Conservation (phyloP, 2,113 vertebrate species). For the Caracal caracal region DNA sequence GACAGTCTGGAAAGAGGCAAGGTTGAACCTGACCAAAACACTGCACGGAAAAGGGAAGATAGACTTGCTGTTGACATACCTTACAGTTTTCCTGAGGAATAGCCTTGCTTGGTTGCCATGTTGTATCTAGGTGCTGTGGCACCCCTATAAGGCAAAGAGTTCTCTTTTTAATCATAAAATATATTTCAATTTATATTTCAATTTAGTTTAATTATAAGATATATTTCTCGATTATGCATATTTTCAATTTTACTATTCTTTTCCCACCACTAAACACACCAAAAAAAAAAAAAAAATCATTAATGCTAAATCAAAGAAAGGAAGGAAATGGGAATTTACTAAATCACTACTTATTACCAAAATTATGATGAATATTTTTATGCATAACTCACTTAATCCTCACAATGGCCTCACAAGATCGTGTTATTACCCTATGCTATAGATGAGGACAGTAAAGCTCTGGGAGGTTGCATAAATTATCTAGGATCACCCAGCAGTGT, state of each 20-base stretch:
- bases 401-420: neutral
- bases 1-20: neutral
- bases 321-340: neutral
- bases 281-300: neutral
- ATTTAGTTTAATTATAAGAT: neutral
- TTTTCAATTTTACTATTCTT: conserved; percentile 25
- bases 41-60: neutral
- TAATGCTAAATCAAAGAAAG: conserved; percentile 19
- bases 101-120: neutral
- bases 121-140: neutral
- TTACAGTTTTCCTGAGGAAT: neutral
- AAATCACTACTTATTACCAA: neutral
- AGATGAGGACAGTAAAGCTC: neutral
- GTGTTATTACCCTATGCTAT: neutral
- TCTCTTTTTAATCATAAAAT: conserved; percentile 34
- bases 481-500: neutral
- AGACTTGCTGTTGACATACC: neutral
- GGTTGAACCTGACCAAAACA: neutral
- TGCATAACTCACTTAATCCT: neutral
- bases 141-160: neutral
- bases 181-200: neutral
- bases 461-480: neutral
- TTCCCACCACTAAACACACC: neutral
- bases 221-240: neutral
- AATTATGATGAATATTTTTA: neutral